Evolutionary conservation across 1,140 invertebrate genomes (phyloP).

Genomic region (Lucilia sericata): DNA sequence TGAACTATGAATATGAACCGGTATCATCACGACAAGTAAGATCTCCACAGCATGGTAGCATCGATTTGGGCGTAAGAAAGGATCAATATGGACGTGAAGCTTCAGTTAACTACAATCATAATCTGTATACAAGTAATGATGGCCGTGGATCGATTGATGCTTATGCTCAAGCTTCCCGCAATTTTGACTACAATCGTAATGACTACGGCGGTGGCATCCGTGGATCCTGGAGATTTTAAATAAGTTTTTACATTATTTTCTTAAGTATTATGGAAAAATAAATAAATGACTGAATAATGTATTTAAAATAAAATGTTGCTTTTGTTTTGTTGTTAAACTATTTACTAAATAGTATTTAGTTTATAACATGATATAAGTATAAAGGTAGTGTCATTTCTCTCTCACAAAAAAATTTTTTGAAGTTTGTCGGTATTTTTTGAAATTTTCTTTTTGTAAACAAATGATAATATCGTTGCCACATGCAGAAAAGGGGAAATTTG

Average conservation of each 20-base stretch:
- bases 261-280: background rate
- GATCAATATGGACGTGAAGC: conserved; percentile 55
- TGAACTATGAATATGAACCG: background rate
- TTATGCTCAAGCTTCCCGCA: conserved; percentile 58
- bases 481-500: too few relatives aligned
- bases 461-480: too few relatives aligned
- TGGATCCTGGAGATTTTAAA: conserved; percentile 54
- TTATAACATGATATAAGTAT: too few relatives aligned
- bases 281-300: too few relatives aligned
- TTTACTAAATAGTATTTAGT: too few relatives aligned
- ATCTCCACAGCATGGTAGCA: background rate
- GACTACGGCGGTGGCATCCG: conserved; percentile 49
- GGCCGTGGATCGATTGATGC: conserved; percentile 54
- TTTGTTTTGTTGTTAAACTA: too few relatives aligned
- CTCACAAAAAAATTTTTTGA: too few relatives aligned
- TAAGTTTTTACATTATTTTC: background rate
- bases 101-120: conserved; percentile 57
- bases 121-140: conserved; percentile 55
- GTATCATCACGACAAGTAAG: background rate
- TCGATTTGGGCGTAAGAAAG: conserved; percentile 40
- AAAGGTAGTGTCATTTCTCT: too few relatives aligned
- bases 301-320: too few relatives aligned
- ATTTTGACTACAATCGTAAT: conserved; percentile 58
- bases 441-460: too few relatives aligned
- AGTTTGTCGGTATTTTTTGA: too few relatives aligned